Base-by-base conservation (phyloP, 2,797 vertebrate genomes). In the Malacoctenus gilli region DNA sequence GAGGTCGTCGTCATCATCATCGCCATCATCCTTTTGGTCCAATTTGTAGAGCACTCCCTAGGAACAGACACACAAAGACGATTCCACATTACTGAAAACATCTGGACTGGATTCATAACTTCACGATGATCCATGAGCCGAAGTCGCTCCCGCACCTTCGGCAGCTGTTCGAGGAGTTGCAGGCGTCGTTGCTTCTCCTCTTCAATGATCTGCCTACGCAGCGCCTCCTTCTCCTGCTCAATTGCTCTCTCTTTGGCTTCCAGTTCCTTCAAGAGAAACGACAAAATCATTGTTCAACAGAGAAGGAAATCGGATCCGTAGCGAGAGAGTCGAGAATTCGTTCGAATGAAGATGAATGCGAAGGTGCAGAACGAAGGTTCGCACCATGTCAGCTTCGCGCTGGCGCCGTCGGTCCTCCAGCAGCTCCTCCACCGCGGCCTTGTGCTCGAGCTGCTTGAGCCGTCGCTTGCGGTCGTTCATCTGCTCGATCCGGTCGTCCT, bases 391-490 rank as follows among this genome's bases (percentile, higher is more conserved):
- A 14, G 89, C 92, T 65, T 94, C 76, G 8, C 79, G 84, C 75
- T 91, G 94, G 34, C 67, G 86, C 43, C 71, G 90, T 38, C 91
- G 90, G 2, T 94, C 93, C 61, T 95, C 92, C 0, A 96, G 86
- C 14, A 97, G 83, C 48, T 91, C 92, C 77, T 96, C 92, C 72
- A 96, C 93, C 0, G 92, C 94, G 1, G 77, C 89, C 60, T 73
- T 92, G 81, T 98, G 95, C 72, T 98, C 95, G 0, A 94, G 87
- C 50, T 95, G 94, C 78, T 95, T 99, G 94, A 95, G 92, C 42
- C 95, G 93, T 1, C 85, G 88, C 51, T 90, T 96, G 76, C 95
- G 94, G 8, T 89, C 91, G 0, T 95, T 98, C 94, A 97, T 94
- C 87, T 95, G 91, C 63, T 98, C 95, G 2, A 94, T 79, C 9